A percentile compares a stretch with the other conserved stretches of the same genome.
Evolutionary conservation across 2,797 vertebrate genomes (phyloP).

Genomic region (Halcyon smyrnensis): DNA sequence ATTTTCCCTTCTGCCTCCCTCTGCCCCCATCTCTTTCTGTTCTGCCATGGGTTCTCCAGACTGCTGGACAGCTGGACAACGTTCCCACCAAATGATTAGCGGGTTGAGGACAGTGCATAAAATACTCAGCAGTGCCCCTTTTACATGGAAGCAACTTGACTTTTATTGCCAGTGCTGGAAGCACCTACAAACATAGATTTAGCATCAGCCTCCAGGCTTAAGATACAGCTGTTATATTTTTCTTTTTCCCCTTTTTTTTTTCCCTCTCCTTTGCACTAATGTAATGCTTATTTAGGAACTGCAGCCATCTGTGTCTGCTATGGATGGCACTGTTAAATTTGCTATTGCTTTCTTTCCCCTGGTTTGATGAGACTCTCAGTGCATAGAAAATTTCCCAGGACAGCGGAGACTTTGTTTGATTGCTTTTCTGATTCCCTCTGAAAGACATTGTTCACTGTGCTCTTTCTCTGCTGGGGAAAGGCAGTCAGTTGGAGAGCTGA

Average conservation of each 20-base stretch:
- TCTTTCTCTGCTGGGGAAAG: not conserved
- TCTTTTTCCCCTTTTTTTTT: slow-evolving; percentile 45
- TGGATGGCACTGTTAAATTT: slow-evolving; percentile 58
- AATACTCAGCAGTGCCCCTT: slow-evolving; percentile 51
- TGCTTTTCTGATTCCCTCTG: slow-evolving; percentile 19
- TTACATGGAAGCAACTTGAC: slow-evolving; percentile 30
- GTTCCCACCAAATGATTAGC: not conserved
- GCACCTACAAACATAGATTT: slow-evolving; percentile 67
- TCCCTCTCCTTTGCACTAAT: slow-evolving; percentile 68
- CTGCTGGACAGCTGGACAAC: not conserved
- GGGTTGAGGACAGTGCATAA: not conserved
- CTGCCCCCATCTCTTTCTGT: not conserved
- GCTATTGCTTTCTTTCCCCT: slow-evolving; percentile 53
- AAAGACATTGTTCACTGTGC: not conserved
- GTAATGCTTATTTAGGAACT: slow-evolving; percentile 80
- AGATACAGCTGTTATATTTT: slow-evolving; percentile 66
- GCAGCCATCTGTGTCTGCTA: slow-evolving; percentile 77
- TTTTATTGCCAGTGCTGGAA: slow-evolving; percentile 50
- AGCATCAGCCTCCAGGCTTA: slow-evolving; percentile 59
- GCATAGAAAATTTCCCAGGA: slow-evolving; percentile 65
- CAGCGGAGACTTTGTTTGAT: slow-evolving; percentile 37
- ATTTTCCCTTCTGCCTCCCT: not conserved
- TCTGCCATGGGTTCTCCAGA: not conserved
- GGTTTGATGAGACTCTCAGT: slow-evolving; percentile 61
- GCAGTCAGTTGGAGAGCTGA: not conserved